A percentile compares a stretch with the other conserved stretches of the same genome.
Evolutionary conservation across 2,888 invertebrate species (phyloP).

Genomic region (Stratiomys singularior): DNA sequence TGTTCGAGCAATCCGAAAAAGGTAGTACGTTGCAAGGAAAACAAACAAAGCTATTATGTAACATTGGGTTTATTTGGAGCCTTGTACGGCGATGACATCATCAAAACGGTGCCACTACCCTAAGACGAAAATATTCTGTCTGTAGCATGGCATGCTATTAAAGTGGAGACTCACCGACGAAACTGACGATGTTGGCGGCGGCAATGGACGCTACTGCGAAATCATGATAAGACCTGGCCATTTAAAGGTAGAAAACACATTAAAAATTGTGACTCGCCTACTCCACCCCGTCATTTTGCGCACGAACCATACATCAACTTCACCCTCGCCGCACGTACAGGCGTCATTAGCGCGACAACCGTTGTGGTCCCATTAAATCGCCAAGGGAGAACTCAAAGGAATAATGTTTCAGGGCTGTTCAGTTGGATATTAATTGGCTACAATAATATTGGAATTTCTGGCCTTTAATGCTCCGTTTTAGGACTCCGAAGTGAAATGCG

Average conservation of each 20-base stretch:
- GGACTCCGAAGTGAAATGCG: too few species aligned
- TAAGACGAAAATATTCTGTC: slow-evolving; percentile 22
- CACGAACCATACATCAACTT: slow-evolving; percentile 7
- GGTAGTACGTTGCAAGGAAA: too few species aligned
- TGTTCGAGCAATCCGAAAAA: too few species aligned
- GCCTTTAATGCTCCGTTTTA: not conserved
- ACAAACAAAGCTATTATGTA: not conserved
- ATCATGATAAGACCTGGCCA: slow-evolving; percentile 37
- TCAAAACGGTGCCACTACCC: not conserved
- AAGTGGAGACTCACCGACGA: not conserved
- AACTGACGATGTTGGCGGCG: not conserved
- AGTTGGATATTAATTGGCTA: not conserved
- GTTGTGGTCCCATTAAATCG: not conserved
- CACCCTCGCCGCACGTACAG: slow-evolving; percentile 16
- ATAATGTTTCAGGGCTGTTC: not conserved
- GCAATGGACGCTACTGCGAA: slow-evolving; percentile 31
- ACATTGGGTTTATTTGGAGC: not conserved
- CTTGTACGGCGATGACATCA: slow-evolving; percentile 3
- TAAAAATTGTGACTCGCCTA: slow-evolving; percentile 45
- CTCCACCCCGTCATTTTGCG: not conserved
- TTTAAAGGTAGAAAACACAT: slow-evolving; percentile 41
- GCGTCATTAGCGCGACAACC: slow-evolving; percentile 19
- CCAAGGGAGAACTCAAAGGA: not conserved
- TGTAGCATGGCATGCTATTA: not conserved
- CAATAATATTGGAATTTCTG: not conserved